Evolutionary conservation across 2,888 invertebrate genomes (phyloP).

Genomic region (Hypselothyrea guttata): DNA sequence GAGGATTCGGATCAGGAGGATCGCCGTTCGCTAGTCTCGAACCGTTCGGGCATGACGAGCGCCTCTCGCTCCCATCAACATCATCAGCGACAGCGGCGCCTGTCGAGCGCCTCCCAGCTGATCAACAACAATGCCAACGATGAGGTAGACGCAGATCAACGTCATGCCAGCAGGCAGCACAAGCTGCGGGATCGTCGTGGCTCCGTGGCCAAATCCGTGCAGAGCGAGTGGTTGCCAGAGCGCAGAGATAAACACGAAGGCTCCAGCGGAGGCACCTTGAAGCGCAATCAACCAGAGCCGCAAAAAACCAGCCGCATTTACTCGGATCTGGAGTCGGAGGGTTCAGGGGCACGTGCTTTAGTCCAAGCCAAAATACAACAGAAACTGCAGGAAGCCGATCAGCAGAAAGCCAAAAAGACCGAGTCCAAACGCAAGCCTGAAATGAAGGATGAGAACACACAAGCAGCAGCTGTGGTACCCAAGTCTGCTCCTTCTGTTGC

Average conservation of each 20-base stretch:
- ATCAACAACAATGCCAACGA: slow-evolving; percentile 59
- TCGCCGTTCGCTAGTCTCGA: slow-evolving; percentile 79
- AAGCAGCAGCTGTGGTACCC: slow-evolving; percentile 48
- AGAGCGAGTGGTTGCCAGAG: slow-evolving; percentile 77
- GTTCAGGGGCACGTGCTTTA: slow-evolving; percentile 80
- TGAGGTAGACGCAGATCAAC: slow-evolving; percentile 62
- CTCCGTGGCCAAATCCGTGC: slow-evolving; percentile 76
- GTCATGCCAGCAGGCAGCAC: slow-evolving; percentile 51
- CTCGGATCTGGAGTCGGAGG: slow-evolving; percentile 81
- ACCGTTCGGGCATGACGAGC: slow-evolving; percentile 78
- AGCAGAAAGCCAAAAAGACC: slow-evolving; percentile 39
- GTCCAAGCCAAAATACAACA: slow-evolving; percentile 82
- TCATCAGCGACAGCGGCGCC: slow-evolving; percentile 66
- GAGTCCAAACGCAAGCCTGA: slow-evolving; percentile 42
- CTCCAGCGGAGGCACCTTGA: slow-evolving; percentile 48
- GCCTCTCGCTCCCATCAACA: slow-evolving; percentile 60
- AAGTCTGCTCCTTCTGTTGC: slow-evolving; percentile 26
- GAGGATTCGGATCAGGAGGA: slow-evolving; percentile 86
- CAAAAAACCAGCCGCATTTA: slow-evolving; percentile 74
- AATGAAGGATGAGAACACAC: slow-evolving; percentile 63
- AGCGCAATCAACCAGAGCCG: slow-evolving; percentile 38
- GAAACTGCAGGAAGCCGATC: slow-evolving; percentile 74
- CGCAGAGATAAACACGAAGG: slow-evolving; percentile 51
- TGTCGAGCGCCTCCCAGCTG: slow-evolving; percentile 80
- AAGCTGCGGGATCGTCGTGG: slow-evolving; percentile 72